A percentile compares a stretch with the other conserved stretches of the same genome.
Evolutionary conservation across 2,888 invertebrate genomes (phyloP).

Genomic region (Spatulosminthurus flaviceps): DNA sequence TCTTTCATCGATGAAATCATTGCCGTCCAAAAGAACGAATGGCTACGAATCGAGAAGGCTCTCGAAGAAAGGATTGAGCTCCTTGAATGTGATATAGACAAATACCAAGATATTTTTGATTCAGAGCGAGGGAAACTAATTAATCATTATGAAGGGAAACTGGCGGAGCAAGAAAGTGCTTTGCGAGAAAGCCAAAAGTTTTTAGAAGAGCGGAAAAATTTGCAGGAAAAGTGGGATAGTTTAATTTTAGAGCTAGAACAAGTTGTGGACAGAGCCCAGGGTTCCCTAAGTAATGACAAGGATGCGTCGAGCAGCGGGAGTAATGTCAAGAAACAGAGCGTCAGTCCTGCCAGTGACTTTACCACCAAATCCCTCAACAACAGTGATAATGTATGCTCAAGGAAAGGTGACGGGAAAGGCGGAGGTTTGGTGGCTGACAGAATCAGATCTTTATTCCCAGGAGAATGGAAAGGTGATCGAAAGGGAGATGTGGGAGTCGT

Average conservation of each 20-base stretch:
- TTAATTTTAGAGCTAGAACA: conserved; percentile 60
- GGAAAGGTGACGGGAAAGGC: conserved; percentile 28
- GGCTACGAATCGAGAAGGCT: conserved; percentile 55
- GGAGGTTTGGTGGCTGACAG: conserved; percentile 47
- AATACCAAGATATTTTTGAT: conserved; percentile 56
- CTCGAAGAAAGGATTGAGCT: conserved; percentile 59
- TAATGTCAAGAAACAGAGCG: not conserved
- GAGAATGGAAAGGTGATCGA: conserved; percentile 34
- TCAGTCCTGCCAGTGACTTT: not conserved
- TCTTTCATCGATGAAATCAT: conserved; percentile 55
- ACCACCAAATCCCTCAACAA: not conserved
- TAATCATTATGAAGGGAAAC: conserved; percentile 66
- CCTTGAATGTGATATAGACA: conserved; percentile 61
- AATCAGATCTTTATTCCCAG: conserved; percentile 51
- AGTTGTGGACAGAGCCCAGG: conserved; percentile 48
- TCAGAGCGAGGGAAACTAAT: conserved; percentile 55
- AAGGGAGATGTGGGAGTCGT: not conserved
- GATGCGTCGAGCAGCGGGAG: not conserved
- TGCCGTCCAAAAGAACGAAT: conserved; percentile 52
- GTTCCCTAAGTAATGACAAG: not conserved
- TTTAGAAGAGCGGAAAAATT: conserved; percentile 54
- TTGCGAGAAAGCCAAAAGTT: conserved; percentile 66
- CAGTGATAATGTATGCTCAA: not conserved
- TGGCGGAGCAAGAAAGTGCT: conserved; percentile 70
- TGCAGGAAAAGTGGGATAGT: conserved; percentile 62